Percentiles rank a stretch among this genome's conserved stretches.
phyloP scores from a whole-genome alignment of 2,797 vertebrate species.

The Tapera naevia region DNA sequence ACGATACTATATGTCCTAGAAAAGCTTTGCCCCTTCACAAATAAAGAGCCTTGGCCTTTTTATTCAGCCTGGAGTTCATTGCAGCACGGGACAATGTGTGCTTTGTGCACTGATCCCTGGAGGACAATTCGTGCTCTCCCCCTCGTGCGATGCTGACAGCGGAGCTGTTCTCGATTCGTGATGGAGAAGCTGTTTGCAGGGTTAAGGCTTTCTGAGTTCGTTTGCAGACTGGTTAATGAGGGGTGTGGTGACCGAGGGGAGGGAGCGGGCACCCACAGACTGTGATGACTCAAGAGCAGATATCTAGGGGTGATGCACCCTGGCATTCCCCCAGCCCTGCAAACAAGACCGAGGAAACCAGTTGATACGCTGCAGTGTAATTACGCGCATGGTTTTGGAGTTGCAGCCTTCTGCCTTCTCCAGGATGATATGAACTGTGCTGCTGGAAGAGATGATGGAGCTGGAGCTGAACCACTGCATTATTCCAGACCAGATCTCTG shows the following conservation, averaged over 20 bases:
- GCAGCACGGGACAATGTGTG: not conserved
- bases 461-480: not conserved
- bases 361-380: not conserved
- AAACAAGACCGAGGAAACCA: accelerated
- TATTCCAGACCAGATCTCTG: not conserved
- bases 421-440: not conserved
- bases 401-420: not conserved
- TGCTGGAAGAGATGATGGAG: not conserved
- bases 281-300: not conserved
- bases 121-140: not conserved
- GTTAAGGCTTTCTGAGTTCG: not conserved
- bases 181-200: not conserved
- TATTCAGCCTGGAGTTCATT: not conserved
- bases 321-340: not conserved
- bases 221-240: not conserved
- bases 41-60: not conserved
- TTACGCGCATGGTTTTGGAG: not conserved
- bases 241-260: not conserved
- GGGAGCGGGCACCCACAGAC: not conserved
- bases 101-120: constrained; percentile 7
- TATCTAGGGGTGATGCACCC: not conserved
- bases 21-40: not conserved
- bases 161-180: not conserved
- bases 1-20: not conserved
- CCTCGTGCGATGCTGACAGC: not conserved